A percentile compares a stretch with the other conserved stretches of the same genome.
Conservation (phyloP, 2,888 invertebrate genomes). For the Athalia rosae region DNA sequence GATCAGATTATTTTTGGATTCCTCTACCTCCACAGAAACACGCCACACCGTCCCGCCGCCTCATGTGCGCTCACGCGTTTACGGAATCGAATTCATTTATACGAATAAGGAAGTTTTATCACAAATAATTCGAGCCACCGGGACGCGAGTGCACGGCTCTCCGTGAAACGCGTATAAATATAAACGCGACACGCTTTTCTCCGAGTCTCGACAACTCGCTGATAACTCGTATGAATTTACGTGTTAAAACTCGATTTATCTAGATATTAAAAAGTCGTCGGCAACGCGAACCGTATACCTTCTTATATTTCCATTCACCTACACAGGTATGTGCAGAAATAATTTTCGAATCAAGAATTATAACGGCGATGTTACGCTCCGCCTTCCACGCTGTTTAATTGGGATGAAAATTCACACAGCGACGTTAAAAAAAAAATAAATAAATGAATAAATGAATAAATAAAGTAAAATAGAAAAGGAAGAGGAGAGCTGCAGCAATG, state of each 20-base stretch:
- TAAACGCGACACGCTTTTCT: too few relatives aligned
- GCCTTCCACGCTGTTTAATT: conserved; percentile 1
- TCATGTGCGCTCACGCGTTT: not conserved
- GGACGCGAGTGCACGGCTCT: too few relatives aligned
- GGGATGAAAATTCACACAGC: not conserved
- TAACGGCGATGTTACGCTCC: conserved; percentile 18
- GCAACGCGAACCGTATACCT: too few relatives aligned
- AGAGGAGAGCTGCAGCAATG: not conserved
- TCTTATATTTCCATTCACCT: too few relatives aligned
- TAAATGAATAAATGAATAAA: conserved; percentile 19
- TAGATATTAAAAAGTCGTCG: too few relatives aligned
- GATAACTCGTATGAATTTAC: conserved; percentile 47
- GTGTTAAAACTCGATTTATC: too few relatives aligned
- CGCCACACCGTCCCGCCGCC: not conserved
- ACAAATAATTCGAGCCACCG: conserved; percentile 51
- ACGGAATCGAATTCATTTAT: conserved; percentile 41
- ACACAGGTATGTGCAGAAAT: not conserved
- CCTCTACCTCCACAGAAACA: conserved; percentile 2
- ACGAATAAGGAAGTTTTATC: conserved; percentile 52
- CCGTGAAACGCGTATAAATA: conserved; percentile 47
- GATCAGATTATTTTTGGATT: conserved; percentile 60
- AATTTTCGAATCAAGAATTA: conserved; percentile 21
- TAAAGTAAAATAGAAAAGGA: not conserved
- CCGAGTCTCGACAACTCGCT: conserved; percentile 51
- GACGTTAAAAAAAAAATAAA: conserved; percentile 14